Conservation (phyloP, 1,140 invertebrate species). For the Drosophila yakuba region DNA sequence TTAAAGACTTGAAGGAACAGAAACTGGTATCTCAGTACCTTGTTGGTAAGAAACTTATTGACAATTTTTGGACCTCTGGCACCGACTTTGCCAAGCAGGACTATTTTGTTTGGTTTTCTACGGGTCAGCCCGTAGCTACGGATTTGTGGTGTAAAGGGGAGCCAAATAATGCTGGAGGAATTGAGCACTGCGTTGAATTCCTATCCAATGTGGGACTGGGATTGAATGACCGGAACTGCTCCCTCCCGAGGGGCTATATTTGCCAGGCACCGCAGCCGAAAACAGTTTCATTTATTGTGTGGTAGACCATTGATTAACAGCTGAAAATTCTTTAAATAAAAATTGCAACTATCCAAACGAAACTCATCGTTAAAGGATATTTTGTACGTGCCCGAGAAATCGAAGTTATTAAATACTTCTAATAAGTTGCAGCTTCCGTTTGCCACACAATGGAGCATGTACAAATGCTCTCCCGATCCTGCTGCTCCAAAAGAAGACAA, state of each 20-base stretch:
- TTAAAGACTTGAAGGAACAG: background rate
- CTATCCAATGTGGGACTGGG: too few species aligned
- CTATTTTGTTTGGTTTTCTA: background rate
- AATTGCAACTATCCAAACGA: background rate
- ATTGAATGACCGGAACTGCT: background rate
- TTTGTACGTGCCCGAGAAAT: background rate
- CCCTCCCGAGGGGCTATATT: too few species aligned
- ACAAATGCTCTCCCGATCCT: slow-evolving; percentile 5
- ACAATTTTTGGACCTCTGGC: background rate
- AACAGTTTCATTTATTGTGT: background rate
- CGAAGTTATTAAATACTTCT: slow-evolving; percentile 34
- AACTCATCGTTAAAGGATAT: background rate
- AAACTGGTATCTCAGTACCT: background rate
- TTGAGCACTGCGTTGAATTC: background rate
- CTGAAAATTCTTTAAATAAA: too few species aligned
- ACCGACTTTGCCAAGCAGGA: background rate
- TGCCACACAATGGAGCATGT: background rate
- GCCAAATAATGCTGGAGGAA: background rate
- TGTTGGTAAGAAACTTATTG: background rate
- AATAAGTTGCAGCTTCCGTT: slow-evolving; percentile 52
- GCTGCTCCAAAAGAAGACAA: slow-evolving; percentile 12
- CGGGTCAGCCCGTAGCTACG: background rate
- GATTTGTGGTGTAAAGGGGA: background rate
- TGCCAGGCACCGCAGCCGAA: background rate
- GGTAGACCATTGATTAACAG: background rate